Base-by-base conservation (phyloP, 2,888 invertebrate genomes). In the Heteropelma amictum region DNA sequence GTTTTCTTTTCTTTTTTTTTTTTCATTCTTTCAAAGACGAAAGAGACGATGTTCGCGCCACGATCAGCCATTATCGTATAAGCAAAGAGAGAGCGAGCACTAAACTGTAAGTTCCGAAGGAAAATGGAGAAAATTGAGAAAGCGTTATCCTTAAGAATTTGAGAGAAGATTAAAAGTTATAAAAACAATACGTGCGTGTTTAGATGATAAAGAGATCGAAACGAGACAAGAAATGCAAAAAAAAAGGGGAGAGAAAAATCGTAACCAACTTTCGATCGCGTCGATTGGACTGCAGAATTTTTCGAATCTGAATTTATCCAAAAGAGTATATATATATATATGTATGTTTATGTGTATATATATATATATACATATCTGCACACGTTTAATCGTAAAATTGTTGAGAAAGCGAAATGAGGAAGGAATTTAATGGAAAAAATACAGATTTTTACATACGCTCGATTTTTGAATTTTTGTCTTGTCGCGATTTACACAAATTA, bases 51-150 rank as follows among this genome's bases (percentile, higher is more conserved):
- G 67, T 49, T 67, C 63, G 49, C 70, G 68, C 67, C 72, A 67
- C 64, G 60, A 56, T 64, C 53, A 67, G 64, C 69, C 63, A 53
- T 76, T 63, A 49, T 65, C 69, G 47, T 30, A 63, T 65, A 63
- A 69, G 75, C 79, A 83, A 84, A 82, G 83, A 53, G n/a, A n/a
- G 56, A 58, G 54, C 58, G 58, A 69, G 53, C 58, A 67, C 67
- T 67, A 61, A 51, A 56, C 60, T 72, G 72, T 72, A 61, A 51
- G 60, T 72, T 67, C 67, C 60, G 33, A 61, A 51, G 54, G 65
- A 83, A 86, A 84, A 80, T 79, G 79, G 73, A 77, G 75, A 82
- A 75, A 56, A n/a, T n/a, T n/a, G n/a, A n/a, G 67, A 67, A 40
- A 64, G 51, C 7, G 49, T 75, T 63, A 63, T 53, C 54, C 45